Evolutionary conservation across 2,888 invertebrate genomes (phyloP).

Genomic region (Digitonthophagus gazella): DNA sequence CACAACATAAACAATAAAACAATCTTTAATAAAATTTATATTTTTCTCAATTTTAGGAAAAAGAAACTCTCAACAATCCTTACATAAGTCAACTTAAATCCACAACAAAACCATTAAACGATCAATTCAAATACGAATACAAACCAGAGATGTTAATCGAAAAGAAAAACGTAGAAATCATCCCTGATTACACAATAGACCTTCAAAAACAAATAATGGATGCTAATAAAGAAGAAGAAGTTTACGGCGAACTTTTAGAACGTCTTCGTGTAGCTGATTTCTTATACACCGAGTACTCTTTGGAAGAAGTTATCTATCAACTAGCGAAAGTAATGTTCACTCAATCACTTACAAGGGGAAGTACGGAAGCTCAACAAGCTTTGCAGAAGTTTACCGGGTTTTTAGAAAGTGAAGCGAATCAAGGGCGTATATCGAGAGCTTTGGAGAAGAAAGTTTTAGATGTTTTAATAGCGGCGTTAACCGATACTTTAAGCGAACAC

Average conservation of each 20-base stretch:
- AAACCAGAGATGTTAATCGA: too few relatives aligned
- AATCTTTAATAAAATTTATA: too few relatives aligned
- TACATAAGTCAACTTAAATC: not conserved
- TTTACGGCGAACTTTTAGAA: slow-evolving; percentile 63
- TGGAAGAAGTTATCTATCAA: slow-evolving; percentile 79
- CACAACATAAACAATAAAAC: too few relatives aligned
- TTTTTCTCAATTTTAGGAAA: too few relatives aligned
- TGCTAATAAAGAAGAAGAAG: not conserved
- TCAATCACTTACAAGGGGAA: slow-evolving; percentile 68
- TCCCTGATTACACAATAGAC: too few relatives aligned
- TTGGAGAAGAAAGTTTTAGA: slow-evolving; percentile 77
- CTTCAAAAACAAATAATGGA: not conserved
- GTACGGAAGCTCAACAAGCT: slow-evolving; percentile 68
- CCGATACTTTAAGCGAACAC: slow-evolving; percentile 71
- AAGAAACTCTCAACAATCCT: slow-evolving; percentile 27
- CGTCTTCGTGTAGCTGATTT: slow-evolving; percentile 68
- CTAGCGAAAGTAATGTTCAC: slow-evolving; percentile 80
- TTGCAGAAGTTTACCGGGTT: slow-evolving; percentile 73
- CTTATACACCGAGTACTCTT: slow-evolving; percentile 71
- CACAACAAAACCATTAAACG: slow-evolving; percentile 18
- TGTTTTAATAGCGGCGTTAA: slow-evolving; percentile 71
- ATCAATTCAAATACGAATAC: too few relatives aligned
- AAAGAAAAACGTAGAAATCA: too few relatives aligned
- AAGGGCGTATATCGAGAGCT: slow-evolving; percentile 70
- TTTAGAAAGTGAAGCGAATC: slow-evolving; percentile 69